A percentile compares a stretch with the other conserved stretches of the same genome.
Conservation (phyloP, 2,888 invertebrate genomes). For the Nemotelus pantherinus region DNA sequence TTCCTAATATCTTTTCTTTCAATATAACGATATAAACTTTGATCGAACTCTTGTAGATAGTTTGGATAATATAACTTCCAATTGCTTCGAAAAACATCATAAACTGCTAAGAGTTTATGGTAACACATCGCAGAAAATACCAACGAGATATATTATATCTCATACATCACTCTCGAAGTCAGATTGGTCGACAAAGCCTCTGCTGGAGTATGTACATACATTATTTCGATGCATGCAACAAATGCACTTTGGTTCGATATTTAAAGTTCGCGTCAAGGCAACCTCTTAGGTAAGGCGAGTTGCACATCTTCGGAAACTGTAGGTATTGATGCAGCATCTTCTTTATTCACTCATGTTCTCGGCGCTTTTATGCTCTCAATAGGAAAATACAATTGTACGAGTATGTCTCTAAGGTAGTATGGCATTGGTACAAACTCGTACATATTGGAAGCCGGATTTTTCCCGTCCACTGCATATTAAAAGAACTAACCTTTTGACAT, state of each 20-base stretch:
- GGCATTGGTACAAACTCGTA: not conserved
- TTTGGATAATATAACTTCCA: too few relatives aligned
- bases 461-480: slow-evolving; percentile 27
- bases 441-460: slow-evolving; percentile 34
- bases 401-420: too few relatives aligned
- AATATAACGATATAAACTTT: too few relatives aligned
- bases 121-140: not conserved
- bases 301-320: not conserved
- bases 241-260: slow-evolving; percentile 45
- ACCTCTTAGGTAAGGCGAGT: slow-evolving; percentile 42
- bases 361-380: too few relatives aligned
- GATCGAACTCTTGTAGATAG: too few relatives aligned
- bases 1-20: too few relatives aligned
- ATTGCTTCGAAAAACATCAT: too few relatives aligned
- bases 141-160: slow-evolving; percentile 1
- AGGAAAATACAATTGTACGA: too few relatives aligned
- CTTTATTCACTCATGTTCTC: too few relatives aligned
- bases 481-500: slow-evolving; percentile 41
- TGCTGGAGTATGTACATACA: not conserved
- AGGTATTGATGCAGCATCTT: too few relatives aligned
- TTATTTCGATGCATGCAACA: slow-evolving; percentile 4
- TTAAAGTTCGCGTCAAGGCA: slow-evolving; percentile 49
- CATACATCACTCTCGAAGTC: slow-evolving; percentile 26
- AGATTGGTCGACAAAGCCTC: slow-evolving; percentile 2
- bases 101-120: too few relatives aligned